These are phyloP conservation scores for Ibidorhyncha struthersii DNA, from an alignment of 2,113 vertebrate species.

Conservation along the genomic window DNA sequence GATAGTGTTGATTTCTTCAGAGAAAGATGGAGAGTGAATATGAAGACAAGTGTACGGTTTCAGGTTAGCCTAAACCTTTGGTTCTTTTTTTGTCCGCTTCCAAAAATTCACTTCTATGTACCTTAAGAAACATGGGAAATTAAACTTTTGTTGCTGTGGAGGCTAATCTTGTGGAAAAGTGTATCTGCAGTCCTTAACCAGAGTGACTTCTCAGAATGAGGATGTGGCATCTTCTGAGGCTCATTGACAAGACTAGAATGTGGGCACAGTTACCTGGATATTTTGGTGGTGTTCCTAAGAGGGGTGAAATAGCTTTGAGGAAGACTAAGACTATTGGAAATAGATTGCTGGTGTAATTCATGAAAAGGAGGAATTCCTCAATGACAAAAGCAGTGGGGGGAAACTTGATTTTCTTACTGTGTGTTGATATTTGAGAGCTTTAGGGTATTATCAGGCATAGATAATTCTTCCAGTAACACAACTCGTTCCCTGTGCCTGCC, in stretches of 20 bases:
- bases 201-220: not conserved
- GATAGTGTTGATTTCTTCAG: not conserved
- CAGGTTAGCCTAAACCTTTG: not conserved
- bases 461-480: not conserved
- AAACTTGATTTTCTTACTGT: not conserved
- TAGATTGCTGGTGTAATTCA: not conserved
- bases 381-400: not conserved
- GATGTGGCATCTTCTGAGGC: not conserved
- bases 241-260: not conserved
- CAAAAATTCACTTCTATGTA: not conserved
- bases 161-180: not conserved
- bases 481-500: accelerated
- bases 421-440: not conserved
- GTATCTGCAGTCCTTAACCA: not conserved
- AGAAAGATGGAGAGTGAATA: not conserved
- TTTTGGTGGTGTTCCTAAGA: not conserved
- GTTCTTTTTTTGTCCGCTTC: not conserved
- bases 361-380: not conserved
- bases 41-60: not conserved
- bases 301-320: not conserved
- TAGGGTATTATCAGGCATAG: not conserved
- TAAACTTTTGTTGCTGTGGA: not conserved
- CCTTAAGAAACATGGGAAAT: not conserved
- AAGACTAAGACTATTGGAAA: not conserved
- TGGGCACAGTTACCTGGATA: not conserved